These are phyloP conservation scores for Beroe forskalii DNA, from an alignment of 37 sponge, comb jelly and placozoan genomes.

Conservation along the genomic window DNA sequence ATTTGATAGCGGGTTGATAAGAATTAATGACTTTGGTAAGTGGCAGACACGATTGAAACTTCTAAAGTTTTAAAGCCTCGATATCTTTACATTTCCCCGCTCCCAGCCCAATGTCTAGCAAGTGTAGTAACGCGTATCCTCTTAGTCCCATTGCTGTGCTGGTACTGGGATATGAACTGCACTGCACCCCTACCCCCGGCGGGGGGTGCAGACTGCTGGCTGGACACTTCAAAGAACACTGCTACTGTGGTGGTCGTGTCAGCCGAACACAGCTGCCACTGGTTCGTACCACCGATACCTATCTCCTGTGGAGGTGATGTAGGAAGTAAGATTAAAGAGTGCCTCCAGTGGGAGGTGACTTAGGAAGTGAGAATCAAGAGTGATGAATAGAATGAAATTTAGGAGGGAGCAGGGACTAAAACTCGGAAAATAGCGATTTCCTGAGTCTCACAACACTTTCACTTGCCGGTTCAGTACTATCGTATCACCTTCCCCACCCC, in stretches of 20 bases:
- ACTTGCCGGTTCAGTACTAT: too few relatives aligned
- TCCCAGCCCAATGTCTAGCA: constrained; percentile 86
- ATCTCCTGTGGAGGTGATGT: constrained; percentile 76
- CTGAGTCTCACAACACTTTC: too few relatives aligned
- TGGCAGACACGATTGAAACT: too few relatives aligned
- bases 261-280: constrained; percentile 88
- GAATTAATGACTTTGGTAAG: too few relatives aligned
- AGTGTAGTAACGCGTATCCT: constrained; percentile 95
- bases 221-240: constrained; percentile 86
- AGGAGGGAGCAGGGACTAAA: background rate
- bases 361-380: background rate
- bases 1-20: too few relatives aligned
- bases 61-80: too few relatives aligned
- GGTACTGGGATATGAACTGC: constrained; percentile 97
- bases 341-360: background rate
- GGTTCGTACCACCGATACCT: constrained; percentile 89
- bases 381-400: background rate
- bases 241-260: constrained; percentile 82
- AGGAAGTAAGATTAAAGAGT: background rate
- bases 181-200: constrained; percentile 71
- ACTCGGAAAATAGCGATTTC: background rate
- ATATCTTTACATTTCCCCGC: too few relatives aligned
- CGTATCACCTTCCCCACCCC: too few relatives aligned
- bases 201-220: constrained; percentile 84
- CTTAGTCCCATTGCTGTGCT: constrained; percentile 89